These are phyloP conservation scores for Tapera naevia DNA, from an alignment of 2,797 vertebrate genomes.

Conservation along the genomic window DNA sequence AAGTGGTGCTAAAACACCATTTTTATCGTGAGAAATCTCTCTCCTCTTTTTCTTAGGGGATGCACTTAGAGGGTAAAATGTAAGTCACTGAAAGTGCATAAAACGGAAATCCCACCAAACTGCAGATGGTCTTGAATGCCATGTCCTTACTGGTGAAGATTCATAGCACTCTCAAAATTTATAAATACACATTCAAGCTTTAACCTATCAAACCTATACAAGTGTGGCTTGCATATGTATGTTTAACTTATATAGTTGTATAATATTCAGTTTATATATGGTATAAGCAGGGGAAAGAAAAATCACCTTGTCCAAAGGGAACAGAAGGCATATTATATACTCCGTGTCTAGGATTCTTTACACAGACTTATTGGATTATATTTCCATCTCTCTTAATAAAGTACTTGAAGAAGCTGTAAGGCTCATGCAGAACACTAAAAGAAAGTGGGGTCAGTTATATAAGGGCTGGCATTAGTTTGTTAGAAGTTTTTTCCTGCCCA, in stretches of 20 bases:
- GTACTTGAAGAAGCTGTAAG: slow-evolving; percentile 46
- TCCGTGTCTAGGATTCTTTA: slow-evolving; percentile 40
- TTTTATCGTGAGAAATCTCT: background rate
- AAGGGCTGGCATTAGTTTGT: background rate
- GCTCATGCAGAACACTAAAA: slow-evolving; percentile 6
- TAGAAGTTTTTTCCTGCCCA: slow-evolving; percentile 4
- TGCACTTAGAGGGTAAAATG: slow-evolving; percentile 12
- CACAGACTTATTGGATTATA: slow-evolving; percentile 45
- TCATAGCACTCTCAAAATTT: slow-evolving; percentile 46
- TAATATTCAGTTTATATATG: slow-evolving; percentile 48
- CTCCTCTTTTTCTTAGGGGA: slow-evolving; percentile 18
- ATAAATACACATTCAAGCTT: slow-evolving; percentile 43
- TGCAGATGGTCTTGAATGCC: slow-evolving; percentile 1
- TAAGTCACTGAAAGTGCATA: slow-evolving; percentile 29
- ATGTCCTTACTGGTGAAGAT: slow-evolving; percentile 4
- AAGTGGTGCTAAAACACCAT: background rate
- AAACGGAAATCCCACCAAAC: slow-evolving; percentile 38
- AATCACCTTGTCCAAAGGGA: slow-evolving; percentile 50
- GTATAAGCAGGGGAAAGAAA: slow-evolving; percentile 48
- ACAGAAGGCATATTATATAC: slow-evolving; percentile 47
- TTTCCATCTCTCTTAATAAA: slow-evolving; percentile 41
- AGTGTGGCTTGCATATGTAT: background rate
- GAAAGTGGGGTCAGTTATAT: slow-evolving; percentile 29
- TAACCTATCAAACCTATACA: slow-evolving; percentile 52
- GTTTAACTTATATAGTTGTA: slow-evolving; percentile 32